These are phyloP conservation scores for Brachionus asplanchnoidis DNA, from an alignment of 1,140 invertebrate species.

Conservation along the genomic window DNA sequence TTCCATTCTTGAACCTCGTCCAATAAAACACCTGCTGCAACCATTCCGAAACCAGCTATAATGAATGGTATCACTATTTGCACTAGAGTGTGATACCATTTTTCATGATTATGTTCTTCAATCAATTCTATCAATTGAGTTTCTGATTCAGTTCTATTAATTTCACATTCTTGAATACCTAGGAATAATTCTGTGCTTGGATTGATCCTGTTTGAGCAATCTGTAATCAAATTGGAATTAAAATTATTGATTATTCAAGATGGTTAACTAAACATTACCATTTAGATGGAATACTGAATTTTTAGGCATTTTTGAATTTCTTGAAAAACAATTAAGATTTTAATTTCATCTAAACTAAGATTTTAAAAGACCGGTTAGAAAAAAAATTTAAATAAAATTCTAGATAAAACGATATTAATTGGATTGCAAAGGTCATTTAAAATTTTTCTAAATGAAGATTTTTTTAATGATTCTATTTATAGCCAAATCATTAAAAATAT, in stretches of 20 bases:
- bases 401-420: background rate
- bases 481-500: no score
- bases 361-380: background rate
- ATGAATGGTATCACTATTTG: conserved; percentile 84
- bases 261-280: background rate
- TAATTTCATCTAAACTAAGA: background rate
- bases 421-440: no score
- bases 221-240: background rate
- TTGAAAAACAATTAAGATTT: background rate
- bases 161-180: background rate
- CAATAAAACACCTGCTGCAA: conserved; percentile 73
- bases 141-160: conserved; percentile 15
- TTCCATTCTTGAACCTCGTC: background rate
- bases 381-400: background rate
- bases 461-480: no score
- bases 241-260: no score
- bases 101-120: background rate
- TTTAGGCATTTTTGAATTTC: background rate
- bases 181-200: background rate
- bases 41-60: conserved; percentile 84
- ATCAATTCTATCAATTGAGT: background rate
- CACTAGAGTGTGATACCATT: conserved; percentile 51
- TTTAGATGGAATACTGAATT: background rate
- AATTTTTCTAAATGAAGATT: no score
- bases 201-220: background rate